phyloP scores from a whole-genome alignment of 53 echinoderm and acorn worm species.

The Holothuria leucospilota region DNA sequence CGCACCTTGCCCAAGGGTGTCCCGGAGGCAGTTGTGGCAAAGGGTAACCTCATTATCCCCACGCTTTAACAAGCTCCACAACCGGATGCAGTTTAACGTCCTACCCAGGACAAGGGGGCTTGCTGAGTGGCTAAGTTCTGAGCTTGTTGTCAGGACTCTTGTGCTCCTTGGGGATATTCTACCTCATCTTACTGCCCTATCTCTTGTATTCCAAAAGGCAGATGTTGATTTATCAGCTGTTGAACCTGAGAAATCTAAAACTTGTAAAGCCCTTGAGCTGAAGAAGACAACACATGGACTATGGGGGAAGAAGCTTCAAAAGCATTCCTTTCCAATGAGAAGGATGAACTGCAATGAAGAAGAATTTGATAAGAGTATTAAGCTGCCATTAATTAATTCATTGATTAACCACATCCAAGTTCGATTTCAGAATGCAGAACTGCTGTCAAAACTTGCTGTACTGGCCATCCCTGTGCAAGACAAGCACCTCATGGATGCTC shows the following conservation, averaged over 20 bases:
- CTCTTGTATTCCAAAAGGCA: not conserved
- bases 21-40: no score
- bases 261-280: not conserved
- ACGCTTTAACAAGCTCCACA: no score
- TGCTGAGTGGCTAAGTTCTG: constrained; percentile 24
- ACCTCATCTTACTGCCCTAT: not conserved
- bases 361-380: not conserved
- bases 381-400: not conserved
- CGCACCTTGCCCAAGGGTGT: no score
- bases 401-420: not conserved
- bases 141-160: constrained; percentile 29
- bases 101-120: not conserved
- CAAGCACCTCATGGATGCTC: not conserved
- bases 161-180: constrained; percentile 14
- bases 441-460: not conserved
- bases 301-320: constrained; percentile 2
- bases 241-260: not conserved
- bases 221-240: constrained; percentile 19
- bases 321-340: not conserved
- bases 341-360: not conserved
- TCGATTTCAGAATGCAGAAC: not conserved
- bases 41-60: no score
- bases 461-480: not conserved
- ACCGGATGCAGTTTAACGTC: no score
- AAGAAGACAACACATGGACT: not conserved